A percentile compares a stretch with the other conserved stretches of the same genome.
Conservation (phyloP, 2,888 invertebrate species). For the Coenonympha arcania region DNA sequence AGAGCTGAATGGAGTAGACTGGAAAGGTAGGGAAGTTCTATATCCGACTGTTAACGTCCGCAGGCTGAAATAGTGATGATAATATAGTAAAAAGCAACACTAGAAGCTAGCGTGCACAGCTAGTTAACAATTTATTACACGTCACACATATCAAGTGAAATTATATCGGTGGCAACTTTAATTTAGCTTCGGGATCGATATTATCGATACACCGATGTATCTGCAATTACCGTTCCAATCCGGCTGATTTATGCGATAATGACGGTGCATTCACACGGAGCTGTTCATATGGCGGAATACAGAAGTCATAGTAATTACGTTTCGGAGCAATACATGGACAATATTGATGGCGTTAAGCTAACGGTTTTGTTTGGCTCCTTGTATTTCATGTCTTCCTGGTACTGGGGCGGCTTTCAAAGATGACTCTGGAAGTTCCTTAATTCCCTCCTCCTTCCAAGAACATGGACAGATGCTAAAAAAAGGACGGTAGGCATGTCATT, state of each 20-base stretch:
- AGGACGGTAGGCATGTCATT: too few relatives aligned
- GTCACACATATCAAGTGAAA: conserved; percentile 54
- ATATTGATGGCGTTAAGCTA: conserved; percentile 15
- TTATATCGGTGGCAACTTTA: conserved; percentile 47
- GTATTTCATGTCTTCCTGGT: conserved; percentile 1
- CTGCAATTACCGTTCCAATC: conserved; percentile 54
- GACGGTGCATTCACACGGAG: conserved; percentile 41
- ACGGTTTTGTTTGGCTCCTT: conserved; percentile 12
- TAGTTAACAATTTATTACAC: conserved; percentile 47
- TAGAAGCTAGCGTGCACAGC: conserved; percentile 11
- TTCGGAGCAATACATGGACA: conserved; percentile 19
- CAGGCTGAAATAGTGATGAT: too few relatives aligned
- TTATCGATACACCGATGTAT: conserved; percentile 46
- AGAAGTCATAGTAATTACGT: conserved; percentile 39
- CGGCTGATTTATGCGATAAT: conserved; percentile 67
- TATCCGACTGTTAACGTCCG: too few relatives aligned
- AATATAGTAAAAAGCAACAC: background rate
- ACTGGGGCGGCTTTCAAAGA: too few relatives aligned
- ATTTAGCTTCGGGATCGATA: conserved; percentile 42
- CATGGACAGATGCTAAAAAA: too few relatives aligned
- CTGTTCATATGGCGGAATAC: conserved; percentile 41
- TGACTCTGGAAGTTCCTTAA: too few relatives aligned
- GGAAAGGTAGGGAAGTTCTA: too few relatives aligned
- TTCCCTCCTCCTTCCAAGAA: too few relatives aligned
- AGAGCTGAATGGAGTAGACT: too few relatives aligned